phyloP scores from a whole-genome alignment of 1,140 invertebrate genomes.

The Drosophila leontia region DNA sequence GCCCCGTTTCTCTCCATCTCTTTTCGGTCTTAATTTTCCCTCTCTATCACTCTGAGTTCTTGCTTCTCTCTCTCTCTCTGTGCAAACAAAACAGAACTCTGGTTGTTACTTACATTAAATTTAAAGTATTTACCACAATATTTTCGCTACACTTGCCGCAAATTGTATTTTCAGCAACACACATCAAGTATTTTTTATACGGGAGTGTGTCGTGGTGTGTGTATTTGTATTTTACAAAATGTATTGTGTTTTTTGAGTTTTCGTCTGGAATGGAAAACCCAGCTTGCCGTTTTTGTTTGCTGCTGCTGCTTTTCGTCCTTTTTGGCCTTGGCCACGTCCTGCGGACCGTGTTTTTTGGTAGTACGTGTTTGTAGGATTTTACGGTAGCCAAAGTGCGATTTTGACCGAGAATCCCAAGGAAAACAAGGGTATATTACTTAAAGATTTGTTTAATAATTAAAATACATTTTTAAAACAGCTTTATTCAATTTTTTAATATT shows the following conservation, averaged over 20 bases:
- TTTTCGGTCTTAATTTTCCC: not conserved
- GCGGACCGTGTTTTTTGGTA: conserved; percentile 19
- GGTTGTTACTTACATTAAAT: conserved; percentile 69
- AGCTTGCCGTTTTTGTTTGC: conserved; percentile 40
- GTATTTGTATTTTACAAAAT: conserved; percentile 27
- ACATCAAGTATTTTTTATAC: conserved; percentile 18
- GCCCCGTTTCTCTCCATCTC: not conserved
- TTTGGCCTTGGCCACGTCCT: conserved; percentile 12
- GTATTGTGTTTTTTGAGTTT: conserved; percentile 48
- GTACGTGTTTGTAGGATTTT: conserved; percentile 33
- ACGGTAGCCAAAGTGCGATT: conserved; percentile 30
- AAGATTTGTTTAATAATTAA: not conserved
- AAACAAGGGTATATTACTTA: not conserved
- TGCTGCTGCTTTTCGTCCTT: conserved; percentile 26
- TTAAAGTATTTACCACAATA: conserved; percentile 76
- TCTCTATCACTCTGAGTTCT: not conserved
- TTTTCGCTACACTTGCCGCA: conserved; percentile 72
- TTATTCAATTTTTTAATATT: not conserved
- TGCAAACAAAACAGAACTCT: conserved; percentile 12
- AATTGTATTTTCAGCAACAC: conserved; percentile 59
- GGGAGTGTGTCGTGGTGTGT: conserved; percentile 4
- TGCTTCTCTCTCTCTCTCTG: not conserved
- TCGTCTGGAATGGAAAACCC: conserved; percentile 28
- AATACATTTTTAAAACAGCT: not conserved
- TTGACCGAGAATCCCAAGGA: conserved; percentile 8